Conservation (phyloP, 2,797 vertebrate species). For the Simalia tracyae region DNA sequence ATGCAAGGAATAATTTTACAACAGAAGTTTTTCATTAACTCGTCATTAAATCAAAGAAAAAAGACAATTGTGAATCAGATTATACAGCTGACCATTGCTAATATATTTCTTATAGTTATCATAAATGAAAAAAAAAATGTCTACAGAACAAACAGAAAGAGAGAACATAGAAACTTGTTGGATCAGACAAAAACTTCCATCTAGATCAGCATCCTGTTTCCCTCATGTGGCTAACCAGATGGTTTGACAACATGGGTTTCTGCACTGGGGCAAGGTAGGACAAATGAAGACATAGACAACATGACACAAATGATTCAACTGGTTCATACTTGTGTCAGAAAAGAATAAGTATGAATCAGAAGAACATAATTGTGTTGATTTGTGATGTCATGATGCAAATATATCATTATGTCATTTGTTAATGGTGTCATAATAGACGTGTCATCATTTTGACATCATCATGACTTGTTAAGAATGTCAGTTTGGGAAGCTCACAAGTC, state of each 20-base stretch:
- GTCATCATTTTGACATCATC: no score
- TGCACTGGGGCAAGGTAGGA: not conserved
- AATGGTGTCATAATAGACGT: no score
- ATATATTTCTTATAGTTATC: not conserved
- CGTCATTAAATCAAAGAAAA: constrained; percentile 15
- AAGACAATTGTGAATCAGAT: not conserved
- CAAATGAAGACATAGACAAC: not conserved
- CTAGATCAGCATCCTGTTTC: not conserved
- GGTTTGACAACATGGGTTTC: not conserved
- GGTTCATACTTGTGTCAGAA: not conserved
- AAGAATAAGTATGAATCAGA: not conserved
- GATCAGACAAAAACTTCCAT: not conserved
- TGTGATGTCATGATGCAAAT: no score
- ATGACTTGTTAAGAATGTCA: not conserved
- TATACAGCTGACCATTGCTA: not conserved
- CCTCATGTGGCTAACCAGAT: not conserved
- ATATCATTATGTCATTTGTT: no score
- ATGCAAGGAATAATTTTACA: not conserved
- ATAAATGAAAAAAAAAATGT: not conserved
- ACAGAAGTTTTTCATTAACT: constrained; percentile 5
- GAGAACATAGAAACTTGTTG: not conserved
- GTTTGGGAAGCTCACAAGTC: not conserved
- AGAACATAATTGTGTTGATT: not conserved
- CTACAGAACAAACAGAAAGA: not conserved
- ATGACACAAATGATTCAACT: not conserved